Evolutionary conservation across 2,113 vertebrate species (phyloP).

Genomic region (Coryphaenoides rupestris): DNA sequence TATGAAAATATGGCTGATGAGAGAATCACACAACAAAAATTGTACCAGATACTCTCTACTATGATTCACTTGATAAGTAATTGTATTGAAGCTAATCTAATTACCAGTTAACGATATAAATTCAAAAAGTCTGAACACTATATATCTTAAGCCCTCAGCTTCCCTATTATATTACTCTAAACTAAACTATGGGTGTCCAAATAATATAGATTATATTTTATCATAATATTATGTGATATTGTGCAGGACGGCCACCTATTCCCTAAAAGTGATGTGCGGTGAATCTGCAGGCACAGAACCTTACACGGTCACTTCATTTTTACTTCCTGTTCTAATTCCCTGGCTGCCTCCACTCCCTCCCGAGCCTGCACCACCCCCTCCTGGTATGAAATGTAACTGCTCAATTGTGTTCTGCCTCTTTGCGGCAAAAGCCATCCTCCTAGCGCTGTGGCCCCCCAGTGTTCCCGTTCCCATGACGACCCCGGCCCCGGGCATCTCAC

Average conservation of each 20-base stretch:
- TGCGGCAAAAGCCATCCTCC: constrained; percentile 82
- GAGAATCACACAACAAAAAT: constrained; percentile 55
- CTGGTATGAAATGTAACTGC: constrained; percentile 89
- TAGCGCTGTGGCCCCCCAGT: constrained; percentile 74
- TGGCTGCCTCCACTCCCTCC: constrained; percentile 72
- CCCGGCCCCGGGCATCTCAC: constrained; percentile 64
- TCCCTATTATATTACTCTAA: constrained; percentile 31
- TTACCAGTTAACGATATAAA: constrained; percentile 52
- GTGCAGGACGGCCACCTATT: constrained; percentile 51
- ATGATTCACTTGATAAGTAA: constrained; percentile 34
- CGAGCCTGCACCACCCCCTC: constrained; percentile 70
- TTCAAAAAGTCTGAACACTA: constrained; percentile 55
- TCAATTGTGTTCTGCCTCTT: constrained; percentile 89
- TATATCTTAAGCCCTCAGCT: constrained; percentile 33
- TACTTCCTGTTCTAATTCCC: constrained; percentile 81
- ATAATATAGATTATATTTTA: constrained; percentile 34
- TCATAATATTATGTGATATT: constrained; percentile 44
- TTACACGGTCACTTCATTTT: constrained; percentile 91
- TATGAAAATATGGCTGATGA: constrained; percentile 76
- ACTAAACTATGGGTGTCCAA: constrained; percentile 6
- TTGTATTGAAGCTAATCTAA: constrained; percentile 56
- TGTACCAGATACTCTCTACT: constrained; percentile 44
- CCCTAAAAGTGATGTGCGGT: constrained; percentile 40
- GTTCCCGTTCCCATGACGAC: constrained; percentile 82
- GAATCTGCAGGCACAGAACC: constrained; percentile 51